Base-by-base conservation (phyloP, 2,797 vertebrate genomes). In the Neomorphus geoffroyi region DNA sequence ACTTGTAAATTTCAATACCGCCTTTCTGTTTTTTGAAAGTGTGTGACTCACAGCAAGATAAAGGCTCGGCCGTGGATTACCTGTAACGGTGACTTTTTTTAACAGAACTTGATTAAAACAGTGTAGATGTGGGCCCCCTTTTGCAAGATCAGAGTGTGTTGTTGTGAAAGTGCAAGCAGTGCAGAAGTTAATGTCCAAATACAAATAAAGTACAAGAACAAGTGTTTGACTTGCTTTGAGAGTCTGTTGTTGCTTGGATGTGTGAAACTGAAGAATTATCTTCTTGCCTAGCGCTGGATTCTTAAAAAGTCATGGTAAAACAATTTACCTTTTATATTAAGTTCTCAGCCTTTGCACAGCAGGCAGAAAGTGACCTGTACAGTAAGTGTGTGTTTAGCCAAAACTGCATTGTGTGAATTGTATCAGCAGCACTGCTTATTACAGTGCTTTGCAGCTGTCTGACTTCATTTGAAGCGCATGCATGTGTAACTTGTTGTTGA, bases 391-490 rank as follows among this genome's bases (percentile, higher is more conserved):
- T 84, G 84, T 80, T 93, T 46, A 84, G 67, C 81, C 90, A 67
- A 73, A 90, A 30, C 41, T 70, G 80, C 73, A 37, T 64, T 83
- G 56, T 75, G 67, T 96, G 90, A 93, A 91, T 96, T 92, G 94
- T 89, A 92, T 80, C 91, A 85, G 90, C 92, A 88, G 83, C 57
- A 57, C 64, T 74, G 80, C 62, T 94, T 81, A 86, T 81, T 83
- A 88, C 95, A 95, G 95, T 95, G 93, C 85, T 86, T 95, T 96
- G 94, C 95, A 96, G 95, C 94, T 97, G 96, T 89, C 86, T 83
- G 83, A 92, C 88, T 95, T 94, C 19, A 62, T 97, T 94, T 96
- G 93, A 96, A 97, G 94, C 93, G 86, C 78, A 91, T 24, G 82
- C 62, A 67, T 94, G 30, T 91, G 90, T 93, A 86, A 79, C 79